Conservation (phyloP, 2,797 vertebrate species). For the Parambassis ranga region DNA sequence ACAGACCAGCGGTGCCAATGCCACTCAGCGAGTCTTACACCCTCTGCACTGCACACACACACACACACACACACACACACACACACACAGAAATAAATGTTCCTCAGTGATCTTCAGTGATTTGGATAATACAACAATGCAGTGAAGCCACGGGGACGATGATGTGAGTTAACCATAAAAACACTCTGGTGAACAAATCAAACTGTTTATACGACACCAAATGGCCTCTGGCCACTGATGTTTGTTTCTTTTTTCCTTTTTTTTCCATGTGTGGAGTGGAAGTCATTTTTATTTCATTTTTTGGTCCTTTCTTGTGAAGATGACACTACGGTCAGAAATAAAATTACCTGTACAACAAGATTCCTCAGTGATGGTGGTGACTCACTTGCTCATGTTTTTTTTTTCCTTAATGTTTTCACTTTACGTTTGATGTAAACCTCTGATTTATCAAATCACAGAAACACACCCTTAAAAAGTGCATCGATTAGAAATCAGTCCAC, state of each 20-base stretch:
- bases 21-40: slow-evolving; percentile 36
- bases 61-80: not conserved
- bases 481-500: slow-evolving; percentile 1
- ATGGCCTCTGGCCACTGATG: slow-evolving; percentile 1
- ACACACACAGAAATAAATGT: too few relatives aligned
- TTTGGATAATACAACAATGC: slow-evolving; percentile 15
- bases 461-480: not conserved
- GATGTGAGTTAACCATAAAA: not conserved
- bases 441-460: too few relatives aligned
- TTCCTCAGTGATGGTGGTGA: slow-evolving; percentile 20
- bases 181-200: slow-evolving; percentile 33
- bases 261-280: slow-evolving; percentile 20
- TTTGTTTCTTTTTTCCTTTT: not conserved
- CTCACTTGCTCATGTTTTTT: too few relatives aligned
- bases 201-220: slow-evolving; percentile 28
- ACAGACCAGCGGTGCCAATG: slow-evolving; percentile 60
- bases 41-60: slow-evolving; percentile 21
- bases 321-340: slow-evolving; percentile 14
- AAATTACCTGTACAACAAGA: slow-evolving; percentile 23
- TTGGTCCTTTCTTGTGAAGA: slow-evolving; percentile 13
- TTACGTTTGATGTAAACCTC: not conserved
- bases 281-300: slow-evolving; percentile 31
- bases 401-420: too few relatives aligned
- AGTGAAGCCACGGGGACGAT: slow-evolving; percentile 28
- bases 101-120: slow-evolving; percentile 11